Conservation (phyloP, 2,797 vertebrate genomes). For the Anguilla pacifica region DNA sequence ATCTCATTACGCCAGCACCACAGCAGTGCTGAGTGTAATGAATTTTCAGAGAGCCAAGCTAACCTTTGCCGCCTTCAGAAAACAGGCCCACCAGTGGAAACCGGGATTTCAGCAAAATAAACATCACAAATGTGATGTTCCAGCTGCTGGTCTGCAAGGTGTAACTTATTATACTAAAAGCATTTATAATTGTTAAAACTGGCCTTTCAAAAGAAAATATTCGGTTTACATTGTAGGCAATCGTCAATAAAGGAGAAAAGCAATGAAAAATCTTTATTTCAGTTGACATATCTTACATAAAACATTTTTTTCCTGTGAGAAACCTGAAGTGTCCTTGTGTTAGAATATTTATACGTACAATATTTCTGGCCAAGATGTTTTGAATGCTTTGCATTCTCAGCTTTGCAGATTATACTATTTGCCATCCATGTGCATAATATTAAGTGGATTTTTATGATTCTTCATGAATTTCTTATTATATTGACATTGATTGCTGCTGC, state of each 20-base stretch:
- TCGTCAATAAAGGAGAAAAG: not conserved
- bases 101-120: not conserved
- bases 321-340: not conserved
- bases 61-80: not conserved
- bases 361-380: not conserved
- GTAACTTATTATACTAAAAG: not conserved
- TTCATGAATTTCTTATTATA: conserved; percentile 32
- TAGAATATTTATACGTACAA: conserved; percentile 20
- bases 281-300: not conserved
- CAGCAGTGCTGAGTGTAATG: not conserved
- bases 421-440: not conserved
- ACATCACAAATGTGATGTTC: not conserved
- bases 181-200: not conserved
- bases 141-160: not conserved
- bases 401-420: conserved; percentile 5
- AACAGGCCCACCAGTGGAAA: not conserved
- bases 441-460: conserved; percentile 14
- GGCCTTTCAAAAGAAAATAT: not conserved
- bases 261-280: not conserved
- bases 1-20: not conserved
- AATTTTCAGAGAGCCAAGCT: not conserved
- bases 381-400: not conserved
- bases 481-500: conserved; percentile 24
- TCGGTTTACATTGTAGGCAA: not conserved
- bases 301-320: not conserved